These are phyloP conservation scores for Drosophila truncata DNA, from an alignment of 1,140 invertebrate genomes.

Conservation along the genomic window DNA sequence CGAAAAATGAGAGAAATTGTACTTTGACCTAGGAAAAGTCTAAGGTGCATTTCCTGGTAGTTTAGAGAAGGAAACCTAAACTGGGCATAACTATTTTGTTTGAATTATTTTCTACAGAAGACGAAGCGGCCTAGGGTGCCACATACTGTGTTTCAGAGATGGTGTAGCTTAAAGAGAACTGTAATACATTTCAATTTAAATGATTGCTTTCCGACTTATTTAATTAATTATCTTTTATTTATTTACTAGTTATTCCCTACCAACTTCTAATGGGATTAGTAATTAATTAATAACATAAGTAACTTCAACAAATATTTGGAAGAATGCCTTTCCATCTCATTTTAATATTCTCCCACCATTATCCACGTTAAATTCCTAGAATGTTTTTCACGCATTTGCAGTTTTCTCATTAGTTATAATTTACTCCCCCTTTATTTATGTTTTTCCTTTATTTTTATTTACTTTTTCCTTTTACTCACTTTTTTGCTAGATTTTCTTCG, in stretches of 20 bases:
- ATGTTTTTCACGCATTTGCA: neutral
- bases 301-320: neutral
- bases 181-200: neutral
- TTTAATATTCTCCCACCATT: neutral
- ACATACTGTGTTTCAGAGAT: too few species aligned
- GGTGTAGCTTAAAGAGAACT: too few species aligned
- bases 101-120: neutral
- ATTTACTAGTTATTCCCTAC: neutral
- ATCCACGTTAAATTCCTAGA: neutral
- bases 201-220: neutral
- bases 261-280: neutral
- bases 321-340: neutral
- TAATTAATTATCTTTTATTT: neutral
- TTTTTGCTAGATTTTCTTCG: slow-evolving; percentile 13
- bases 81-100: neutral
- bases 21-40: slow-evolving; percentile 15
- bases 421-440: neutral
- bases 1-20: slow-evolving; percentile 10
- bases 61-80: neutral
- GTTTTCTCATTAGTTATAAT: neutral
- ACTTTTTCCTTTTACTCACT: neutral
- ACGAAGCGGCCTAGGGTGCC: too few species aligned
- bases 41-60: slow-evolving; percentile 35
- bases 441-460: slow-evolving; percentile 1
- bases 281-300: neutral